These are phyloP conservation scores for Brachionus koreanus DNA, from an alignment of 1,140 invertebrate species.

Conservation along the genomic window DNA sequence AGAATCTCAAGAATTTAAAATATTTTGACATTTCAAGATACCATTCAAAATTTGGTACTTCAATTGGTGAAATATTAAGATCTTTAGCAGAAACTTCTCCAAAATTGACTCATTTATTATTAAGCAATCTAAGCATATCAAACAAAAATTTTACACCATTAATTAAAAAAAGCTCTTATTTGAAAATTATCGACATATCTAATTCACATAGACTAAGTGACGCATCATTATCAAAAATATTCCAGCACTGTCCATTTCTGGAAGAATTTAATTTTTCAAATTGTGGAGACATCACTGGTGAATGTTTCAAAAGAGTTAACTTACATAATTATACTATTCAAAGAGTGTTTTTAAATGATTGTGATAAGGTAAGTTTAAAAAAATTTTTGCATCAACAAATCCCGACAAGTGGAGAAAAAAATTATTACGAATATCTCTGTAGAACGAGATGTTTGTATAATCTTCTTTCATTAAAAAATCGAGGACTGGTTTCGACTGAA, in stretches of 20 bases:
- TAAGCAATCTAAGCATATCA: background rate
- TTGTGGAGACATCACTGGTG: background rate
- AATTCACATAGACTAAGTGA: background rate
- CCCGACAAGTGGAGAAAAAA: too few relatives aligned
- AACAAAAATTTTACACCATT: constrained; percentile 28
- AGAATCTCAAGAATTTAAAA: constrained; percentile 12
- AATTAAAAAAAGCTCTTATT: background rate
- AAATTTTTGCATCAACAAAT: too few relatives aligned
- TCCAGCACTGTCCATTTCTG: constrained; percentile 13
- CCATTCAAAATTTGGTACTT: background rate
- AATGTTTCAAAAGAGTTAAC: constrained; percentile 6
- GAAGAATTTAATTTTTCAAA: constrained; percentile 10
- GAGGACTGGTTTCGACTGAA: too few relatives aligned
- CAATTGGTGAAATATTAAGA: constrained; percentile 9
- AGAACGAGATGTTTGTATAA: too few relatives aligned
- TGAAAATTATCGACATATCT: background rate
- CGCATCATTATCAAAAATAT: constrained; percentile 22
- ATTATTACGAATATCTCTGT: too few relatives aligned
- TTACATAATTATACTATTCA: background rate
- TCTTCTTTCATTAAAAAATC: too few relatives aligned
- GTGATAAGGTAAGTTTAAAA: background rate
- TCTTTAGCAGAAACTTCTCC: background rate
- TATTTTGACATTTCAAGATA: constrained; percentile 29
- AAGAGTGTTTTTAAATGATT: background rate
- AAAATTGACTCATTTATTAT: background rate